phyloP scores from a whole-genome alignment of 2,113 vertebrate genomes.

The Aegithalos caudatus region DNA sequence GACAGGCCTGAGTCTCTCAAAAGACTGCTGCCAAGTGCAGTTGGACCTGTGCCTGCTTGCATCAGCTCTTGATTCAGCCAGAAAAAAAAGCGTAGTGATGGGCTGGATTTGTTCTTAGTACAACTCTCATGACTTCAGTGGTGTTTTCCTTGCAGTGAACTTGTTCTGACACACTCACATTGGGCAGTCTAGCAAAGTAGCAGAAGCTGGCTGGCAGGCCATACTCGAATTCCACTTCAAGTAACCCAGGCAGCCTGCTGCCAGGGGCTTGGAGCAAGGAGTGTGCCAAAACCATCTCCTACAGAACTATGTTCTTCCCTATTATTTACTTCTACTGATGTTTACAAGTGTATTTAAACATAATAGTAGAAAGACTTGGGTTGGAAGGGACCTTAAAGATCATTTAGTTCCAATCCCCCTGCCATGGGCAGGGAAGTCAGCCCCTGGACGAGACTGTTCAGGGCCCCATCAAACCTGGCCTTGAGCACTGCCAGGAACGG shows the following conservation, averaged over 20 bases:
- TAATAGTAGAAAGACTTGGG: not conserved
- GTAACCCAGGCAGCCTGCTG: not conserved
- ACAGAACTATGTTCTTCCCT: not conserved
- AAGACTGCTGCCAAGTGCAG: not conserved
- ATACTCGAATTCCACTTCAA: not conserved
- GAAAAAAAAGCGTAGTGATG: not conserved
- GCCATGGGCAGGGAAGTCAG: not conserved
- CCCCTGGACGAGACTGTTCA: not conserved
- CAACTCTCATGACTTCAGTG: conserved; percentile 1
- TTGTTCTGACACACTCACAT: not conserved
- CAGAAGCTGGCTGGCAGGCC: not conserved
- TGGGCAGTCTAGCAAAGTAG: not conserved
- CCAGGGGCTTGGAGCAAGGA: not conserved
- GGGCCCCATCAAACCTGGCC: not conserved
- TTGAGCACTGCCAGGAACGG: not conserved
- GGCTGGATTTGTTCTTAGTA: not conserved
- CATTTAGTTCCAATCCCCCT: not conserved
- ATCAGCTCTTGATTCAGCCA: not conserved
- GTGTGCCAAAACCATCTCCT: not conserved
- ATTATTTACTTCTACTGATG: not conserved
- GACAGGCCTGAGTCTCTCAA: not conserved
- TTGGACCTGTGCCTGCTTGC: not conserved
- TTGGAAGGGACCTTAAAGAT: not conserved
- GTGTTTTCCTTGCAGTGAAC: not conserved
- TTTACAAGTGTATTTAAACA: not conserved